Conservation (phyloP, 1,140 invertebrate species). For the Lordiphosa mommai region DNA sequence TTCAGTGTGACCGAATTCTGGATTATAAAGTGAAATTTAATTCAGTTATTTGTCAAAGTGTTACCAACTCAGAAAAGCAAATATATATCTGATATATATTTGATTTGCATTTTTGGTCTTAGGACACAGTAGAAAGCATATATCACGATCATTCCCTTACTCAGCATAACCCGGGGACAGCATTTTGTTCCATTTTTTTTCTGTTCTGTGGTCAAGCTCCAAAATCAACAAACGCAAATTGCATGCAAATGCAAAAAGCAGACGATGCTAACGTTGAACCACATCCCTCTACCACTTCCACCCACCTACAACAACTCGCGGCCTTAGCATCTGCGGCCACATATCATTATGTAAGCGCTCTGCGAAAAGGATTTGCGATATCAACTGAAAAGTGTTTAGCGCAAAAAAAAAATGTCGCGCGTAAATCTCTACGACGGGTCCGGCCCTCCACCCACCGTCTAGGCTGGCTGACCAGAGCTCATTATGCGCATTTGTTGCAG, state of each 20-base stretch:
- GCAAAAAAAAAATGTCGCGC: conserved; percentile 53
- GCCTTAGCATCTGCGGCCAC: conserved; percentile 47
- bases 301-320: background rate
- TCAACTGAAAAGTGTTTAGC: conserved; percentile 66
- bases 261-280: background rate
- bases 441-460: background rate
- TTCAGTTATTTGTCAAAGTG: no score
- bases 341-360: conserved; percentile 69
- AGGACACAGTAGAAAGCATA: no score
- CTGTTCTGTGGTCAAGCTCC: background rate
- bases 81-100: no score
- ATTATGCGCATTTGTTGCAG: conserved; percentile 78
- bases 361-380: conserved; percentile 70
- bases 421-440: conserved; percentile 54
- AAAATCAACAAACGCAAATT: conserved; percentile 35
- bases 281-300: background rate
- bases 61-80: no score
- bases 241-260: conserved; percentile 38
- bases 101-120: no score
- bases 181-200: background rate
- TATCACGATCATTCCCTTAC: no score
- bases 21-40: no score
- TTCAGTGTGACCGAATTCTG: no score
- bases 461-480: conserved; percentile 63
- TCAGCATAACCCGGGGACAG: no score